These are phyloP conservation scores for Trochalopteron elliotii DNA, from an alignment of 2,113 vertebrate genomes.

Conservation along the genomic window DNA sequence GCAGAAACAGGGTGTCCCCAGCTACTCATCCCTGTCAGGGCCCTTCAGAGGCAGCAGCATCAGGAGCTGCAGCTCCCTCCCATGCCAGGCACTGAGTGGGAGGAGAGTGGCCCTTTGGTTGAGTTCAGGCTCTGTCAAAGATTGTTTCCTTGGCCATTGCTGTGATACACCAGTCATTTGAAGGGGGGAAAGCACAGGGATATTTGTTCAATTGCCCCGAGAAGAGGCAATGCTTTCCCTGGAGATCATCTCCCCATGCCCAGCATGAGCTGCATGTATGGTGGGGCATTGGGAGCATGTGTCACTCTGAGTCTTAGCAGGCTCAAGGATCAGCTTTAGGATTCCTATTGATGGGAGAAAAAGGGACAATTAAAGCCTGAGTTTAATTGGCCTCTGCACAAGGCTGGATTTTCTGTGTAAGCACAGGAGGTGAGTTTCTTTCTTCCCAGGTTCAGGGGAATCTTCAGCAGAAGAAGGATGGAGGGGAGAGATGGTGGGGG, in stretches of 20 bases:
- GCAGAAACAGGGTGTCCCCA: neutral
- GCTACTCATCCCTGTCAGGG: neutral
- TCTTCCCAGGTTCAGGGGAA: neutral
- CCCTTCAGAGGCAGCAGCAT: neutral
- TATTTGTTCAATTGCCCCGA: neutral
- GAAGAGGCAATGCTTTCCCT: neutral
- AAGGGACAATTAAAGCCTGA: neutral
- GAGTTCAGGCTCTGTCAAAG: neutral
- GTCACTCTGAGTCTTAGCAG: neutral
- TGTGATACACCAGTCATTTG: neutral
- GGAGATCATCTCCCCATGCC: rapidly evolving
- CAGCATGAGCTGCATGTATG: rapidly evolving
- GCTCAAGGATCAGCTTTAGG: neutral
- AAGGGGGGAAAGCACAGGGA: neutral
- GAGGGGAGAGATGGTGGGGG: neutral
- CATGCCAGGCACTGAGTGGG: neutral
- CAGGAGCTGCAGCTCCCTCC: neutral
- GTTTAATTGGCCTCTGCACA: neutral
- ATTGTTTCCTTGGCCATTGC: neutral
- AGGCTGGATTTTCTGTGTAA: neutral
- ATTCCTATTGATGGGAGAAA: neutral
- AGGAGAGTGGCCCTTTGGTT: neutral
- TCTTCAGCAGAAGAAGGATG: rapidly evolving
- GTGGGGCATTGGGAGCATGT: rapidly evolving
- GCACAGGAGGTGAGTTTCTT: neutral